Evolutionary conservation across 2,113 vertebrate genomes (phyloP).

Genomic region (Hoplias malabaricus): DNA sequence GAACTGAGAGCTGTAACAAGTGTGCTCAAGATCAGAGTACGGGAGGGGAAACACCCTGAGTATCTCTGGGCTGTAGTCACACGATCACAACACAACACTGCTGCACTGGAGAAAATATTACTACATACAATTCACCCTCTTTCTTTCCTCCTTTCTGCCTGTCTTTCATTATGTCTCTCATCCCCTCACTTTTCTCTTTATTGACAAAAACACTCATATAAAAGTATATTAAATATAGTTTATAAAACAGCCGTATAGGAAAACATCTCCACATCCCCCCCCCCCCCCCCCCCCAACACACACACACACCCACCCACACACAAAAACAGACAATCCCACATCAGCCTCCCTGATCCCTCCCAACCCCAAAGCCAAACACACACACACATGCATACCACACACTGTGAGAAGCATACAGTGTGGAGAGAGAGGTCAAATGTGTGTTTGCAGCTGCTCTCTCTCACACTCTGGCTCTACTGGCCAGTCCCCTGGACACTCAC

Average conservation of each 20-base stretch:
- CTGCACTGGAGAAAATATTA: neutral
- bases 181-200: neutral
- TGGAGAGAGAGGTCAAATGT: neutral
- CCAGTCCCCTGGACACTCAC: neutral
- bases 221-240: too few species aligned
- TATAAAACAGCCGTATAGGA: too few species aligned
- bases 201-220: too few species aligned
- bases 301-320: conserved; percentile 1
- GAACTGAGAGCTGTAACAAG: neutral
- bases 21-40: neutral
- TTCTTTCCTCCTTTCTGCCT: neutral
- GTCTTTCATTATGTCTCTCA: neutral
- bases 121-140: neutral
- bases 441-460: neutral
- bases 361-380: conserved; percentile 7
- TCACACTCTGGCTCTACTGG: neutral
- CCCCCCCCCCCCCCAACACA: too few species aligned
- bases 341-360: neutral
- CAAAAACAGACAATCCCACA: neutral
- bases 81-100: neutral
- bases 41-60: conserved; percentile 23
- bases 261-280: too few species aligned
- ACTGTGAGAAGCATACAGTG: neutral
- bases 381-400: neutral
- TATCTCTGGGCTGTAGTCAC: conserved; percentile 11